Conservation (phyloP, 2,797 vertebrate species). For the Crocidura indochinensis region DNA sequence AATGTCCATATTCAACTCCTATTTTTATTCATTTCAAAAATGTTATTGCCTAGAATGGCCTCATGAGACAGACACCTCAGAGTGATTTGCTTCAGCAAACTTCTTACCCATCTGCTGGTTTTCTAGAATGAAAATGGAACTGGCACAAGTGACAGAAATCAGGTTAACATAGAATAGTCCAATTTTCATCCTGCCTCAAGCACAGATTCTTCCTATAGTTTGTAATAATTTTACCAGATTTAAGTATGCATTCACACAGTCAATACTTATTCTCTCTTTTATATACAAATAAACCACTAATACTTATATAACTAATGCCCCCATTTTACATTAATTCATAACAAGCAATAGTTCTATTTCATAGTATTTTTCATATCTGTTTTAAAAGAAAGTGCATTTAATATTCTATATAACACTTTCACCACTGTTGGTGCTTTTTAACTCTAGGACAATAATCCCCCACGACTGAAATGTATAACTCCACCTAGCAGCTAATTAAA, state of each 20-base stretch:
- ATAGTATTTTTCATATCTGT: background rate
- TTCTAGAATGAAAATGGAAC: constrained; percentile 72
- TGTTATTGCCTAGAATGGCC: constrained; percentile 67
- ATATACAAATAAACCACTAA: background rate
- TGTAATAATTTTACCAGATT: constrained; percentile 12
- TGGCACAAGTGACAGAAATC: constrained; percentile 61
- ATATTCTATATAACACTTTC: background rate
- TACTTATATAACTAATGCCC: background rate
- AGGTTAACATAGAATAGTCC: constrained; percentile 55
- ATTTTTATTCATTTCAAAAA: constrained; percentile 81
- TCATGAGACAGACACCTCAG: constrained; percentile 70
- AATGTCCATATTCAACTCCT: constrained; percentile 76
- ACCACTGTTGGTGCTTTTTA: background rate
- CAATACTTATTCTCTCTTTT: background rate
- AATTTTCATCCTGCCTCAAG: constrained; percentile 49
- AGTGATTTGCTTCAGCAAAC: constrained; percentile 75
- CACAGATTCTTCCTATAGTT: background rate
- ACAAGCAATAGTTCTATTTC: background rate
- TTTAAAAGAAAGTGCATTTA: background rate
- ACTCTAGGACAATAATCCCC: background rate
- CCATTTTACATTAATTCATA: constrained; percentile 24
- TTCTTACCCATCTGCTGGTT: constrained; percentile 74
- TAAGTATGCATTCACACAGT: background rate
- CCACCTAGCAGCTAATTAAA: background rate
- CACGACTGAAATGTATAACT: background rate